Conservation (phyloP, 1,140 invertebrate genomes). For the Philopotamus ludificatus region DNA sequence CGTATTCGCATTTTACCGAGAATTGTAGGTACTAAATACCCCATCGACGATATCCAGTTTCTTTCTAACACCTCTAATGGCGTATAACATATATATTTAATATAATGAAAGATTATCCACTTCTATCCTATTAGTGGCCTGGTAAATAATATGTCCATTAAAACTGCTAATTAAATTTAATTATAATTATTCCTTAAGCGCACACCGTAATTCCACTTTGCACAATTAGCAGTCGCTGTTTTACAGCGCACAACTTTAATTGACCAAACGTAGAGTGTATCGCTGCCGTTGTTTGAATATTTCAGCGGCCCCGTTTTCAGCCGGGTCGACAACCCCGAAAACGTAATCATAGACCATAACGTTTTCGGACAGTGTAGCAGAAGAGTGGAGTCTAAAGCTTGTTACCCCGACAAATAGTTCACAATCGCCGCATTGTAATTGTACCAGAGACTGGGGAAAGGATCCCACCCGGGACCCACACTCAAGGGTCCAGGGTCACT, state of each 20-base stretch:
- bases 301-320: neutral
- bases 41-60: too few species aligned
- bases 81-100: too few species aligned
- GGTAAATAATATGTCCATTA: too few species aligned
- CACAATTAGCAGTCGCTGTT: too few species aligned
- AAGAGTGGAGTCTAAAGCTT: neutral
- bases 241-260: neutral
- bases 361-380: neutral
- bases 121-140: too few species aligned
- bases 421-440: neutral
- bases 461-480: neutral
- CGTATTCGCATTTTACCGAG: too few species aligned
- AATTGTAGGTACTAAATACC: too few species aligned
- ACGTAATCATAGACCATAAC: neutral
- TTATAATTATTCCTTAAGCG: too few species aligned
- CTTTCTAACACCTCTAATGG: too few species aligned
- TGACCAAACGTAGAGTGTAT: neutral
- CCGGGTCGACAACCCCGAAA: neutral
- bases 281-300: neutral
- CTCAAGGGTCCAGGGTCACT: neutral
- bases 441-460: neutral
- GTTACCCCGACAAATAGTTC: neutral
- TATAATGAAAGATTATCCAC: too few species aligned
- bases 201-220: too few species aligned
- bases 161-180: too few species aligned